phyloP scores from a whole-genome alignment of 2,113 vertebrate genomes.

The Calcarius ornatus region DNA sequence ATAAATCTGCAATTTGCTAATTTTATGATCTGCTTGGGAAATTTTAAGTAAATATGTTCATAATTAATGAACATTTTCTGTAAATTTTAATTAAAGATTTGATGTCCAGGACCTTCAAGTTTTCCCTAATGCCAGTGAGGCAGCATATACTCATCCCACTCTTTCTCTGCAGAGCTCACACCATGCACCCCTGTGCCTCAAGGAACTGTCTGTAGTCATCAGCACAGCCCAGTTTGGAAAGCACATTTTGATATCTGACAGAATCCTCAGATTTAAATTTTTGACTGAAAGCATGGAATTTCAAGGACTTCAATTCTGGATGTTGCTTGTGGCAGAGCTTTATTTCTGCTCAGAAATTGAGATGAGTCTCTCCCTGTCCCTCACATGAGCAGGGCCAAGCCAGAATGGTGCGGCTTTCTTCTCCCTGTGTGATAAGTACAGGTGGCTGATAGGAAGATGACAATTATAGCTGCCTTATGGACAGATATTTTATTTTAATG shows the following conservation, averaged over 20 bases:
- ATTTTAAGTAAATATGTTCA: not conserved
- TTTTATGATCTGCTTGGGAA: not conserved
- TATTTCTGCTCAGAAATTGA: not conserved
- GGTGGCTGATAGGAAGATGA: conserved; percentile 10
- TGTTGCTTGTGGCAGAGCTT: not conserved
- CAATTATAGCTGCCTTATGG: conserved; percentile 25
- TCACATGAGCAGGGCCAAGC: not conserved
- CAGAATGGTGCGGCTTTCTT: not conserved
- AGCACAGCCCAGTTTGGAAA: not conserved
- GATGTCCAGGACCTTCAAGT: not conserved
- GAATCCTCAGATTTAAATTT: not conserved
- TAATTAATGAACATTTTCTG: not conserved
- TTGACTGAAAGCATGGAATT: not conserved
- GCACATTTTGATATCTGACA: not conserved
- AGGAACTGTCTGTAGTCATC: not conserved
- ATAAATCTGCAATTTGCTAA: not conserved
- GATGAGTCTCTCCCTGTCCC: not conserved
- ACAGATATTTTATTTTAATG: conserved; percentile 54
- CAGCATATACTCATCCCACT: fast-evolving
- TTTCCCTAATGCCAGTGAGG: not conserved
- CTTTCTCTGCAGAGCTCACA: not conserved
- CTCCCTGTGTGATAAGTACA: not conserved
- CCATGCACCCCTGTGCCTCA: not conserved
- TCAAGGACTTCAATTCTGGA: not conserved
- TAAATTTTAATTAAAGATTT: not conserved